Conservation (phyloP, 2,797 vertebrate species). For the Diceros bicornis region DNA sequence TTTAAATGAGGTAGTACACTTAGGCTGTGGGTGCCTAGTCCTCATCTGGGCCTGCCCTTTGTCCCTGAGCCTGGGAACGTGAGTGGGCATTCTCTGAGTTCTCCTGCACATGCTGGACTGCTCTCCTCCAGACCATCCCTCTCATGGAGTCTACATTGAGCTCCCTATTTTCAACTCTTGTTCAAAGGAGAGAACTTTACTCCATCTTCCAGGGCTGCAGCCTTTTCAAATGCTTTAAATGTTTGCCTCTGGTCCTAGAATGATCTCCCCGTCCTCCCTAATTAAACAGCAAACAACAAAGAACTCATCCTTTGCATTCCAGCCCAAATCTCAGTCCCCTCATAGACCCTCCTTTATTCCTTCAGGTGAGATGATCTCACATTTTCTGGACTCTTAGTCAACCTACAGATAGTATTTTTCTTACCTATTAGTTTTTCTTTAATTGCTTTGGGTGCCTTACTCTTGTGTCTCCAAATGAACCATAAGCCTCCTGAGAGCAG, state of each 20-base stretch:
- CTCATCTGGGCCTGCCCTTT: neutral
- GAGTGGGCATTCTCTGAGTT: neutral
- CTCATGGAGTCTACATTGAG: neutral
- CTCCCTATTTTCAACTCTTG: neutral
- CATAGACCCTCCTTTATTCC: neutral
- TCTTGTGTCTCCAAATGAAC: neutral
- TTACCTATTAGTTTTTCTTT: neutral
- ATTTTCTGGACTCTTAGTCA: neutral
- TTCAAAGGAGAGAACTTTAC: neutral
- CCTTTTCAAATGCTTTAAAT: neutral
- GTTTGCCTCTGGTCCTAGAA: neutral
- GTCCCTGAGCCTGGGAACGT: neutral
- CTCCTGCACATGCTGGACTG: rapidly evolving
- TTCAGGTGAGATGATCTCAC: neutral
- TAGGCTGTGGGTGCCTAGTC: neutral
- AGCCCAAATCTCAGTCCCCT: neutral
- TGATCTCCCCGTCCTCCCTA: neutral
- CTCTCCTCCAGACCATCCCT: neutral
- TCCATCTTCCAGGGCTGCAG: neutral
- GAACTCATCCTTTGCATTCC: neutral
- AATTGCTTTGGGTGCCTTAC: neutral
- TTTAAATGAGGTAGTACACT: neutral
- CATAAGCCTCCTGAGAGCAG: neutral
- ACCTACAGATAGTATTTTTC: neutral
- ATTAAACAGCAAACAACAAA: neutral